Percentiles rank a stretch among this genome's conserved stretches.
Conservation (phyloP, 35 echinoderm and acorn worm species). For the Lytechinus pictus region DNA sequence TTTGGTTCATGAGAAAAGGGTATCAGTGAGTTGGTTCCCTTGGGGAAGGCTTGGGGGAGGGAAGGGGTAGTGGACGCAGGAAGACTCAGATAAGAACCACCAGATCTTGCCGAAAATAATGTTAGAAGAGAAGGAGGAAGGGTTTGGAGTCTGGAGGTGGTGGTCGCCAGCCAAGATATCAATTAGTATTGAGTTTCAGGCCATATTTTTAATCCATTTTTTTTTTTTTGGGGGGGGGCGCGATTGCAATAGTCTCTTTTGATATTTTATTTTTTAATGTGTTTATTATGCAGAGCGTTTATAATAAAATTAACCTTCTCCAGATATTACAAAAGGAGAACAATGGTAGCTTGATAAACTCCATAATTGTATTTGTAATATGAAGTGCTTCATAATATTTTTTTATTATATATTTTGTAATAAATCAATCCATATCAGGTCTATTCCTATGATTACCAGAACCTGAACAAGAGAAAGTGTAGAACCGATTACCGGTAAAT, state of each 20-base stretch:
- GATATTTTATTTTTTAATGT: neutral
- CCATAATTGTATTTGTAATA: neutral
- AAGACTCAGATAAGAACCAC: neutral
- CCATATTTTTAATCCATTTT: neutral
- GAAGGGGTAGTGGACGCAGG: constrained; percentile 7
- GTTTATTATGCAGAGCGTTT: neutral
- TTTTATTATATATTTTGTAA: neutral
- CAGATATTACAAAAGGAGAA: neutral
- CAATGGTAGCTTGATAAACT: neutral
- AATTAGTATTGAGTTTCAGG: neutral
- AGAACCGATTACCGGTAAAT: neutral
- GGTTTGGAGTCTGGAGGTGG: neutral
- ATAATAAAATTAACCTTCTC: neutral
- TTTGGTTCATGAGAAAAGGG: too few relatives aligned
- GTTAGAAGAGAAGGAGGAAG: neutral
- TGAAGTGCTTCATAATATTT: neutral
- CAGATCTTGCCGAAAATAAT: neutral
- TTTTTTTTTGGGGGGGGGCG: neutral
- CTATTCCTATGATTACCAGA: neutral
- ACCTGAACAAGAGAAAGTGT: neutral
- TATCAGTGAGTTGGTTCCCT: neutral
- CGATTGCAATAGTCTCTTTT: too few relatives aligned
- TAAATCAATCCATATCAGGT: neutral
- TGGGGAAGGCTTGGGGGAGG: neutral
- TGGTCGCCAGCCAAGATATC: neutral